phyloP scores from a whole-genome alignment of 2,888 invertebrate species.

The Mesoligia furuncula region DNA sequence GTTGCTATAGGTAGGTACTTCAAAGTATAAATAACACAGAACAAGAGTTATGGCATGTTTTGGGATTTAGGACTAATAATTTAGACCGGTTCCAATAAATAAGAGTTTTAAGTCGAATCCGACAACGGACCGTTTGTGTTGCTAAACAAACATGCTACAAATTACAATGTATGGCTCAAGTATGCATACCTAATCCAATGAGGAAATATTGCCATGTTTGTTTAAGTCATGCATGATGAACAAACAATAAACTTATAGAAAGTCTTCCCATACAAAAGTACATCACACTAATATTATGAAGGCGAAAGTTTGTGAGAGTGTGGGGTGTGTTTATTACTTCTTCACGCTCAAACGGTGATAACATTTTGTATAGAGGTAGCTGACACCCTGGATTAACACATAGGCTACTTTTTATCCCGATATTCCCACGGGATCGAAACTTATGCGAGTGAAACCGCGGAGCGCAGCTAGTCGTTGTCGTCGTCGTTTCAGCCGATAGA shows the following conservation, averaged over 20 bases:
- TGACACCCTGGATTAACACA: too few species aligned
- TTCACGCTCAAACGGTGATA: too few species aligned
- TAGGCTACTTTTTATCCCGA: too few species aligned
- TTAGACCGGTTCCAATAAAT: slow-evolving; percentile 36
- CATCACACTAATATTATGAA: too few species aligned
- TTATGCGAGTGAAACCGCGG: too few species aligned
- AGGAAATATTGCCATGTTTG: slow-evolving; percentile 26
- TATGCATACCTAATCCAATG: slow-evolving; percentile 5
- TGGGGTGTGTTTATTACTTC: too few species aligned
- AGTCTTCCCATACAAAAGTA: not conserved
- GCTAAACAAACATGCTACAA: slow-evolving; percentile 28
- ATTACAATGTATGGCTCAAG: slow-evolving; percentile 26
- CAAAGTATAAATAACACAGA: slow-evolving; percentile 10
- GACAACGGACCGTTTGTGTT: slow-evolving; percentile 35
- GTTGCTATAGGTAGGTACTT: not conserved
- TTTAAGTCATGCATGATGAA: not conserved
- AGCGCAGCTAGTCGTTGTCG: too few species aligned
- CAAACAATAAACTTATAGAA: not conserved
- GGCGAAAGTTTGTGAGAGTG: too few species aligned
- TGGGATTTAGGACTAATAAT: slow-evolving; percentile 31
- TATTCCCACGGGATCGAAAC: too few species aligned
- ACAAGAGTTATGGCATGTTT: slow-evolving; percentile 17
- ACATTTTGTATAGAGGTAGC: too few species aligned
- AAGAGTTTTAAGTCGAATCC: slow-evolving; percentile 24
- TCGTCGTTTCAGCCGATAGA: too few species aligned